Conservation (phyloP, 2,113 vertebrate species). For the Corythoichthys intestinalis region DNA sequence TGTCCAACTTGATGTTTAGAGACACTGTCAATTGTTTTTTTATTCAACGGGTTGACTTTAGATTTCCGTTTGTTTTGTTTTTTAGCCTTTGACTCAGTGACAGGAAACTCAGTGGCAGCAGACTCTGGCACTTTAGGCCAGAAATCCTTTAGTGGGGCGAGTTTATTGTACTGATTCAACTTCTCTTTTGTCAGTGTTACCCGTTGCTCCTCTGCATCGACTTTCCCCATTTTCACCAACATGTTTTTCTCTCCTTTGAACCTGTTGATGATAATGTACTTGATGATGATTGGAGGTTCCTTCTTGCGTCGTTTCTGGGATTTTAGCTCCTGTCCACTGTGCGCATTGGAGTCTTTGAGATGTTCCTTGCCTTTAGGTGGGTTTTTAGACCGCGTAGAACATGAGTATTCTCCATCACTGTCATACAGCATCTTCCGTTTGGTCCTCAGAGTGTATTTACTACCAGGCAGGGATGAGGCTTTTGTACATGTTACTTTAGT, state of each 20-base stretch:
- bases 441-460: constrained; percentile 90
- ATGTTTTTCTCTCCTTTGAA: constrained; percentile 99
- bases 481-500: constrained; percentile 72
- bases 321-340: constrained; percentile 67
- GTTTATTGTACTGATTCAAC: constrained; percentile 82
- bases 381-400: constrained; percentile 75
- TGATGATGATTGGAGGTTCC: constrained; percentile 93
- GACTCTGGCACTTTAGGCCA: constrained; percentile 96
- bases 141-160: constrained; percentile 93
- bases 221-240: constrained; percentile 92
- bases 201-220: constrained; percentile 82
- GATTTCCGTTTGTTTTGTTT: constrained; percentile 85
- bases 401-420: constrained; percentile 78
- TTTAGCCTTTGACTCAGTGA: constrained; percentile 85
- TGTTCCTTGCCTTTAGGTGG: constrained; percentile 66
- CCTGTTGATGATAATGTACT: constrained; percentile 98
- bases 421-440: constrained; percentile 89
- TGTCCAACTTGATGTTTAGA: constrained; percentile 70
- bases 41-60: constrained; percentile 79
- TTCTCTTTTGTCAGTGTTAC: constrained; percentile 89
- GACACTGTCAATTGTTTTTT: constrained; percentile 75
- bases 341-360: constrained; percentile 50
- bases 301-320: constrained; percentile 87
- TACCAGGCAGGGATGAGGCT: constrained; percentile 81
- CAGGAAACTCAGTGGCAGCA: constrained; percentile 85